Evolutionary conservation across 1,140 invertebrate species (phyloP).

Genomic region (Atta cephalotes): DNA sequence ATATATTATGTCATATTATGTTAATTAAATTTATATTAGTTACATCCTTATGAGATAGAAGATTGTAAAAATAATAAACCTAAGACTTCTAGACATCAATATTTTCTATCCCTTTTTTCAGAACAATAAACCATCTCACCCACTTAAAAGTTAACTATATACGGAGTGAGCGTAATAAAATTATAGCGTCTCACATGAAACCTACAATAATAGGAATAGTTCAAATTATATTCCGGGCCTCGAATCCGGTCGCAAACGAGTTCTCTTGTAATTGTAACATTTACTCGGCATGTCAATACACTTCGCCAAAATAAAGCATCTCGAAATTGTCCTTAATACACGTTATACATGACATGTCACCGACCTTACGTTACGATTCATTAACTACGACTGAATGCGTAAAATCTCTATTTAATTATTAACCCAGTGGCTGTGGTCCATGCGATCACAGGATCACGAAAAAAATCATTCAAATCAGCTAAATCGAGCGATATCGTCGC

Average conservation of each 20-base stretch:
- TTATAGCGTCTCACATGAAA: neutral
- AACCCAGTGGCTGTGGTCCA: slow-evolving; percentile 22
- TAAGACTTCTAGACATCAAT: too few species aligned
- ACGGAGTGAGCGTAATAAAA: slow-evolving; percentile 11
- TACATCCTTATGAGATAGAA: too few species aligned
- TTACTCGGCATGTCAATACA: slow-evolving; percentile 24
- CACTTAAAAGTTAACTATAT: neutral
- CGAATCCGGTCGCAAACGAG: slow-evolving; percentile 1
- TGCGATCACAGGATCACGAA: neutral
- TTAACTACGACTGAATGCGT: slow-evolving; percentile 17
- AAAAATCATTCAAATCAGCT: slow-evolving; percentile 62
- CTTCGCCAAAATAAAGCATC: slow-evolving; percentile 29
- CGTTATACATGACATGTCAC: neutral
- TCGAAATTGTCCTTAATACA: slow-evolving; percentile 43
- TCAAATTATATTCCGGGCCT: neutral
- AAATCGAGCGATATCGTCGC: slow-evolving; percentile 3
- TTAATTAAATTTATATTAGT: too few species aligned
- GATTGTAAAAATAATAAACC: too few species aligned
- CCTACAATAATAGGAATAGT: neutral
- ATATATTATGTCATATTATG: too few species aligned
- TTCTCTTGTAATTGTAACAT: slow-evolving; percentile 35
- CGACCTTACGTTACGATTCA: slow-evolving; percentile 28
- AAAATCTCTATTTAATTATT: slow-evolving; percentile 58
- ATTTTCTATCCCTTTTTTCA: too few species aligned
- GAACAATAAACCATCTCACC: too few species aligned